phyloP scores from a whole-genome alignment of 2,797 vertebrate genomes.

The Cyprinella venusta region DNA sequence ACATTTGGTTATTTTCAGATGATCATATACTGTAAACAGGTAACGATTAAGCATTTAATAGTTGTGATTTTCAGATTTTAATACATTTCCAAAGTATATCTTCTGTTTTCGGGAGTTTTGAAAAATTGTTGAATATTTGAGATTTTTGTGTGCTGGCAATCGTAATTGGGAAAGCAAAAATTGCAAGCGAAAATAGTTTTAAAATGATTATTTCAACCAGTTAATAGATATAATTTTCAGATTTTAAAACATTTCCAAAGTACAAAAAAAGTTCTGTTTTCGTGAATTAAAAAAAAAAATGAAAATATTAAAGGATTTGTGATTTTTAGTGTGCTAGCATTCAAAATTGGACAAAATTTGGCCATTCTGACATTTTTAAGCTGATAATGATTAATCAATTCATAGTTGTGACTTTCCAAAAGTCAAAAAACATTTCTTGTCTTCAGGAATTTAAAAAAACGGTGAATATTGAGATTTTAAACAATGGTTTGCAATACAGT shows the following conservation, averaged over 20 bases:
- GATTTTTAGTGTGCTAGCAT: not conserved
- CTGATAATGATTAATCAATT: not conserved
- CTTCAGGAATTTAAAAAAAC: not conserved
- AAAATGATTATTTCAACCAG: too few relatives aligned
- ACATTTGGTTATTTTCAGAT: not conserved
- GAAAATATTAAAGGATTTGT: too few relatives aligned
- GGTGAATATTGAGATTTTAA: not conserved
- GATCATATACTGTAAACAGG: accelerated
- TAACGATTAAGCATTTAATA: not conserved
- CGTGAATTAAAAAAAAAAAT: not conserved
- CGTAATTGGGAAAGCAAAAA: not conserved
- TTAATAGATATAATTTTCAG: too few relatives aligned
- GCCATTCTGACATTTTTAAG: not conserved
- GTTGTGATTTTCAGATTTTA: not conserved
- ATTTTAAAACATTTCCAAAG: too few relatives aligned
- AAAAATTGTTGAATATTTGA: not conserved
- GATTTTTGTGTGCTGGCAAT: not conserved
- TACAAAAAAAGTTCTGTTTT: too few relatives aligned
- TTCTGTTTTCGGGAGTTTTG: not conserved
- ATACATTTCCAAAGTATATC: not conserved
- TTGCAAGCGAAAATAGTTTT: not conserved
- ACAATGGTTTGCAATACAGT: not conserved
- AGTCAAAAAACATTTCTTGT: not conserved
- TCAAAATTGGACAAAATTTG: not conserved
- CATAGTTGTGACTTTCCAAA: too few relatives aligned